Evolutionary conservation across 2,888 invertebrate genomes (phyloP), one percentile per base, ranked within the genome.

Genomic region (Candidula unifasciata): DNA sequence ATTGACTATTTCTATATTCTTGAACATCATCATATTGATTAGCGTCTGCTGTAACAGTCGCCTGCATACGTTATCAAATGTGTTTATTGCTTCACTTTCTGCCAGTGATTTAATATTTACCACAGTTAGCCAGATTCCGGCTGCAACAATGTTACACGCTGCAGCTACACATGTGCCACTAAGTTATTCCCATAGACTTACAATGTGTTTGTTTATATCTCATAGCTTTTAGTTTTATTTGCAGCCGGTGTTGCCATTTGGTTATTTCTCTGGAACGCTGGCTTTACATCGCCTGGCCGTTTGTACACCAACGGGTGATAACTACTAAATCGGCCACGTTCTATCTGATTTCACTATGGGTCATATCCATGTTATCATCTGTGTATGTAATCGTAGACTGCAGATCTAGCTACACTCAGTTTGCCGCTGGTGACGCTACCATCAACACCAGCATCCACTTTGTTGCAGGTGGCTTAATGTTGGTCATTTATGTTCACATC

Each of bases 241-340:
- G 24, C 2, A 66, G 60, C n/a, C 33, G 33, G 1, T 30, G 33
- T 30, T 13, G 0, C 33, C 35, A 37, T 35, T 33, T 79, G 2
- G 18, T 79, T 33, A 79, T 79, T 24, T 64, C 66, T 21, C n/a
- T 64, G 30, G 66, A 79, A 37, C 64, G 78, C 3, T 78, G 78
- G 78, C 24, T 78, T 79, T 66, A n/a, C n/a, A n/a, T n/a, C n/a
- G n/a, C n/a, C n/a, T n/a, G n/a, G n/a, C n/a, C n/a, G n/a, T n/a
- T n/a, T 27, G 18, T n/a, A 16, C 79, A 79, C 37, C 64, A 37
- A 44, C 33, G 44, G 27, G 16, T 79, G 8, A 27, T 66, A 21
- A 64, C 24, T 5, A 37, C 2, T 30, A 18, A 6, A 24, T 35
- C 44, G 6, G 44, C n/a, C 16, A 5, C 6, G 3, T 35, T 24